A percentile compares a stretch with the other conserved stretches of the same genome.
Conservation (phyloP, 2,113 vertebrate genomes). For the Piprites chloris region DNA sequence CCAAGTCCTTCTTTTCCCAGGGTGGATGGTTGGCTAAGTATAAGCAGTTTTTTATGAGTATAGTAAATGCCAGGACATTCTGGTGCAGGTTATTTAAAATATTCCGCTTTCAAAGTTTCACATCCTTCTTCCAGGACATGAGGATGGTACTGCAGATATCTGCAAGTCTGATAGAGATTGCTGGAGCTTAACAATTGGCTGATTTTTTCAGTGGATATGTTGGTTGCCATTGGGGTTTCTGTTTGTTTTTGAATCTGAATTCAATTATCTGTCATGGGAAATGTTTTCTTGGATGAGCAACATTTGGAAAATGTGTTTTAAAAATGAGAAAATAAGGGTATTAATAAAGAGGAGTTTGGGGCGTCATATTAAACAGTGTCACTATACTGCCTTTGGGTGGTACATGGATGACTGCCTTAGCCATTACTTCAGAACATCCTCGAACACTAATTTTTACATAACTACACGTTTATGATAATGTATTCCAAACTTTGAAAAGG, state of each 20-base stretch:
- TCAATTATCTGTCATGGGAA: not conserved
- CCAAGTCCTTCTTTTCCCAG: not conserved
- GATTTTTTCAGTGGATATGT: not conserved
- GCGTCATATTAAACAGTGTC: not conserved
- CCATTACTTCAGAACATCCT: not conserved
- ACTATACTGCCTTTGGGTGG: not conserved
- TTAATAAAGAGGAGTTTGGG: not conserved
- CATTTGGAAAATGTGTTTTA: not conserved
- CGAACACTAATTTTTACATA: not conserved
- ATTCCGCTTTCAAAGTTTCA: not conserved
- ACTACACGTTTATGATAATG: not conserved
- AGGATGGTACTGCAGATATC: not conserved
- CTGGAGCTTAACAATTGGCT: not conserved
- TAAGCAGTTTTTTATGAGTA: not conserved
- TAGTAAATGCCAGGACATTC: not conserved
- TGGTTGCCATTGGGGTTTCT: not conserved
- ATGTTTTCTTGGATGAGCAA: not conserved
- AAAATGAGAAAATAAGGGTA: not conserved
- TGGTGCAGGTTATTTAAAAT: not conserved
- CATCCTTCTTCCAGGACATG: not conserved
- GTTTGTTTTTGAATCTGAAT: conserved; percentile 16
- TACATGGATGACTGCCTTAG: not conserved
- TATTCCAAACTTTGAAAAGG: not conserved
- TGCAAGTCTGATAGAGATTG: not conserved
- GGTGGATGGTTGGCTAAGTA: not conserved